Percentiles rank a stretch among this genome's conserved stretches.
Conservation (phyloP, 1,140 invertebrate genomes). For the Tetramorium simillimum region DNA sequence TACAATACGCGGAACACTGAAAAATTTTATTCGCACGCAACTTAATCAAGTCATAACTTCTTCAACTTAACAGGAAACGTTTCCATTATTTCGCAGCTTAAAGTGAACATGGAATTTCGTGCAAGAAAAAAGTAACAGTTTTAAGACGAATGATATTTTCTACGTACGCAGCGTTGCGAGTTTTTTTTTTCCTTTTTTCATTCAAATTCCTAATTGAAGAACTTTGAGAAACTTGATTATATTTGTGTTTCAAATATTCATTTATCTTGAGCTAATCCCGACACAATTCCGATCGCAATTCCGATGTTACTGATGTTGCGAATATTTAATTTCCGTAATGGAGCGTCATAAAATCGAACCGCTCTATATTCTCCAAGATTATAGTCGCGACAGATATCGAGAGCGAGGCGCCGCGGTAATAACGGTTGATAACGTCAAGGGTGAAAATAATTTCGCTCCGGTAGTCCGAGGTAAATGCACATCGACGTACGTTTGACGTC, state of each 20-base stretch:
- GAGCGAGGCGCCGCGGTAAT: neutral
- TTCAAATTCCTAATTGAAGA: neutral
- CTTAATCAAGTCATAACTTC: constrained; percentile 13
- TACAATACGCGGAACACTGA: neutral
- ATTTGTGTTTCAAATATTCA: neutral
- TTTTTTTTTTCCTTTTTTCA: neutral
- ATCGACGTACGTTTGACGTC: neutral
- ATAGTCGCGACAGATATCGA: neutral
- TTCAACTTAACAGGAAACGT: neutral
- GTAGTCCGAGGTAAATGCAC: neutral
- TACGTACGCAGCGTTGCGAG: neutral
- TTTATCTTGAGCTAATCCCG: neutral
- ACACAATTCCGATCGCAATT: neutral
- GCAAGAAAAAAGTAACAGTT: neutral
- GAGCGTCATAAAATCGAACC: constrained; percentile 13
- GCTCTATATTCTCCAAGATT: constrained; percentile 23
- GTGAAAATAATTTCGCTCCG: neutral
- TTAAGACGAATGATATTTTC: neutral
- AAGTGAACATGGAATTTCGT: neutral
- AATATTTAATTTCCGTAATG: constrained; percentile 7
- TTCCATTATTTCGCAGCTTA: neutral
- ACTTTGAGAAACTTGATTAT: neutral
- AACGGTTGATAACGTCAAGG: constrained; percentile 21
- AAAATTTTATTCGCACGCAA: neutral
- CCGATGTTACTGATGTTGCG: neutral